A percentile compares a stretch with the other conserved stretches of the same genome.
Conservation (phyloP, 2,113 vertebrate species). For the Phaethornis superciliosus region DNA sequence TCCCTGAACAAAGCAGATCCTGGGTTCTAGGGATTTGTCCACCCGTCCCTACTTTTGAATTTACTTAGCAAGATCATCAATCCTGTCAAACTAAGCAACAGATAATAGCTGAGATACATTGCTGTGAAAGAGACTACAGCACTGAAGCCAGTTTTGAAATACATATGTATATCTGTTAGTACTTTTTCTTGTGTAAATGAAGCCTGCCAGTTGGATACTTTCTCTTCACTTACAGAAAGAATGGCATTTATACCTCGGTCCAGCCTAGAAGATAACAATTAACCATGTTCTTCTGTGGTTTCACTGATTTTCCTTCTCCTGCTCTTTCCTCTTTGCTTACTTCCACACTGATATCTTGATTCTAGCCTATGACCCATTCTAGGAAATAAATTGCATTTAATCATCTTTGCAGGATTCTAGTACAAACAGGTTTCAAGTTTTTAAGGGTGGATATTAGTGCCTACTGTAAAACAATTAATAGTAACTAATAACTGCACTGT, state of each 20-base stretch:
- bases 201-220: neutral
- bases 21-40: neutral
- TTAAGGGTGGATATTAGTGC: neutral
- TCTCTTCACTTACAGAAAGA: neutral
- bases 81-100: neutral
- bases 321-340: neutral
- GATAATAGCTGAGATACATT: neutral
- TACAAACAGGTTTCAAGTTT: neutral
- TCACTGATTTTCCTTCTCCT: neutral
- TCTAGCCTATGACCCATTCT: neutral
- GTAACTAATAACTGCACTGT: neutral
- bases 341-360: neutral
- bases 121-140: neutral
- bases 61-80: neutral
- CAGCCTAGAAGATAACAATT: neutral
- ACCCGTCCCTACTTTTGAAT: neutral
- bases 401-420: neutral
- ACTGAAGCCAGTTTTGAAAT: neutral
- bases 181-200: neutral
- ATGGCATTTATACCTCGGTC: neutral
- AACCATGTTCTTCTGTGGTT: neutral
- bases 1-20: neutral
- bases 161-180: neutral
- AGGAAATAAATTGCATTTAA: neutral
- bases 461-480: neutral